Evolutionary conservation across 2,113 vertebrate species (phyloP).

Genomic region (Theristicus caerulescens): DNA sequence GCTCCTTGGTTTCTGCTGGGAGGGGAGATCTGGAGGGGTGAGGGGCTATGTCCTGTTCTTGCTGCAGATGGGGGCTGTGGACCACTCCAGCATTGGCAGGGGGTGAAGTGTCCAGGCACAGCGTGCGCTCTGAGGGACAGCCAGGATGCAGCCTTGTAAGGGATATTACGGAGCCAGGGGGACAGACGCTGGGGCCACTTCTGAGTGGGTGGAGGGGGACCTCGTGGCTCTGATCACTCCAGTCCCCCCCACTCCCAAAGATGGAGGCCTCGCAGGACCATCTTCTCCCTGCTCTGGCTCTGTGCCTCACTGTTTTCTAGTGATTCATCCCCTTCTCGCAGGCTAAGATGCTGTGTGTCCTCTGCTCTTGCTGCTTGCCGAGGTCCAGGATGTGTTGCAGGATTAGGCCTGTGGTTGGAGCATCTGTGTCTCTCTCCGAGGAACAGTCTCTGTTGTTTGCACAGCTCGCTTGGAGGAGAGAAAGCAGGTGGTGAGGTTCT

Average conservation of each 20-base stretch:
- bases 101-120: not conserved
- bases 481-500: not conserved
- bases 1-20: not conserved
- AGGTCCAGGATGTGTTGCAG: not conserved
- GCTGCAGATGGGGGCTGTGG: fast-evolving
- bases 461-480: not conserved
- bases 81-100: not conserved
- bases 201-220: not conserved
- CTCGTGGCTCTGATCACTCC: not conserved
- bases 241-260: not conserved
- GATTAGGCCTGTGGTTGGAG: not conserved
- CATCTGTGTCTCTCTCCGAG: not conserved
- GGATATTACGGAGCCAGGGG: fast-evolving
- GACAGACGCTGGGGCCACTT: not conserved
- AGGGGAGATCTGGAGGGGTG: fast-evolving
- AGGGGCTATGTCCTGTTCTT: not conserved
- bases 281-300: slow-evolving; percentile 26
- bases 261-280: not conserved
- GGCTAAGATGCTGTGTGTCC: not conserved
- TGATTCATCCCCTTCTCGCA: slow-evolving; percentile 33
- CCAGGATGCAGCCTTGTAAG: not conserved
- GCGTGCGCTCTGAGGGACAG: not conserved
- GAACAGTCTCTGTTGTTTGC: not conserved
- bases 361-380: not conserved
- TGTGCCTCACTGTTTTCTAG: slow-evolving; percentile 15